Evolutionary conservation across 2,888 invertebrate species (phyloP).

Genomic region (Alloscopus bannaensis): DNA sequence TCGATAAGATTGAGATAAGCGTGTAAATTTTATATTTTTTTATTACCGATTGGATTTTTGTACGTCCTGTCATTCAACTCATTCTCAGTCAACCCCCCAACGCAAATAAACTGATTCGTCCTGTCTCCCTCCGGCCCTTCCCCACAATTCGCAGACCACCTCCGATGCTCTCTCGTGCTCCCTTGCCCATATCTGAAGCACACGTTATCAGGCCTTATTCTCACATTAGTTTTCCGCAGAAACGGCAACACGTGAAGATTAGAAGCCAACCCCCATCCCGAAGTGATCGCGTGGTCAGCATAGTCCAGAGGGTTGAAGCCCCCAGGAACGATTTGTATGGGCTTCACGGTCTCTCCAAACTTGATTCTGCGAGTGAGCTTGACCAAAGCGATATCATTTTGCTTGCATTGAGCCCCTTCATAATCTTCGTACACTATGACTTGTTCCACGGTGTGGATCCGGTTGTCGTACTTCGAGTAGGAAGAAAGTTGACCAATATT

Average conservation of each 20-base stretch:
- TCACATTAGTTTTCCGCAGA: neutral
- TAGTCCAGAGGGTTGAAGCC: neutral
- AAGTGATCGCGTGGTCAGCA: neutral
- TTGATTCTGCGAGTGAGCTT: neutral
- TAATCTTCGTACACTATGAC: neutral
- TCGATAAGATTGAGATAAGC: too few species aligned
- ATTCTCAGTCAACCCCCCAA: conserved; percentile 1
- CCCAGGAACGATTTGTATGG: neutral
- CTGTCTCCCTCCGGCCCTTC: neutral
- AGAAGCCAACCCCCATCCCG: neutral
- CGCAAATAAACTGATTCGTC: neutral
- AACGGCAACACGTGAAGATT: neutral
- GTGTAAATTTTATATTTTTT: too few species aligned
- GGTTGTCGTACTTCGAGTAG: neutral
- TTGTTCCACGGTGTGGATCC: neutral
- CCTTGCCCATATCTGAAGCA: neutral
- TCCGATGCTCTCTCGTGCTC: neutral
- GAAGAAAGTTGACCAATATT: neutral
- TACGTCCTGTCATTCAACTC: neutral
- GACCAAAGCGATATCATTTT: neutral
- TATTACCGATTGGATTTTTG: neutral
- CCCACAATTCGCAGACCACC: neutral
- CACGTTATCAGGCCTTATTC: neutral
- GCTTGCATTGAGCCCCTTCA: neutral
- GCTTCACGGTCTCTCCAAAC: neutral